phyloP scores from a whole-genome alignment of 2,113 vertebrate species.

The Tyrannus savana region DNA sequence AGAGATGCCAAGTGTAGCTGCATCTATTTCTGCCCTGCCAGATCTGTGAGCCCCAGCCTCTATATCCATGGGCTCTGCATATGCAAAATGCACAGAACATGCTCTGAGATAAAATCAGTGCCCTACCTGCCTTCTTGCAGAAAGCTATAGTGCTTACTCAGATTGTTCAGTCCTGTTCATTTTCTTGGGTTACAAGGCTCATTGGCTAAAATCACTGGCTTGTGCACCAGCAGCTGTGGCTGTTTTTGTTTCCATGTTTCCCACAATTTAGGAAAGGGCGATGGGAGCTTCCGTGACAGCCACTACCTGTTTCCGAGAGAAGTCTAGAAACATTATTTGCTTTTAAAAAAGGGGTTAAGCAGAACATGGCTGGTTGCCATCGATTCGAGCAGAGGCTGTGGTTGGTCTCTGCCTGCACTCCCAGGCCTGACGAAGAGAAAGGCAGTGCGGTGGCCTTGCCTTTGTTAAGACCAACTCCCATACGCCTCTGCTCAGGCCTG shows the following conservation, averaged over 20 bases:
- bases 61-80: background rate
- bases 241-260: slow-evolving; percentile 83
- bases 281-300: background rate
- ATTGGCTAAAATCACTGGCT: slow-evolving; percentile 40
- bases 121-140: background rate
- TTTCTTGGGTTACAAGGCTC: slow-evolving; percentile 13
- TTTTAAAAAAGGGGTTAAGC: background rate
- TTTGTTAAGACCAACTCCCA: background rate
- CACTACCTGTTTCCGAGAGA: background rate
- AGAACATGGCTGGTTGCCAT: background rate
- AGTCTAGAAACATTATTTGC: background rate
- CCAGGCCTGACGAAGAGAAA: background rate
- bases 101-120: background rate
- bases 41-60: background rate
- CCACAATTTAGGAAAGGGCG: background rate
- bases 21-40: background rate
- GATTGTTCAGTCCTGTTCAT: background rate
- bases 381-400: rapidly evolving
- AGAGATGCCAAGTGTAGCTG: background rate
- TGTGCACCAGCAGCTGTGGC: slow-evolving; percentile 62
- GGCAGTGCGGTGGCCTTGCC: background rate
- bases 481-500: background rate
- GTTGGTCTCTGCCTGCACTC: background rate
- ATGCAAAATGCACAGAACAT: background rate
- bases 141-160: background rate